Conservation (phyloP, 2,888 invertebrate species). For the Oligia fasciuncula region DNA sequence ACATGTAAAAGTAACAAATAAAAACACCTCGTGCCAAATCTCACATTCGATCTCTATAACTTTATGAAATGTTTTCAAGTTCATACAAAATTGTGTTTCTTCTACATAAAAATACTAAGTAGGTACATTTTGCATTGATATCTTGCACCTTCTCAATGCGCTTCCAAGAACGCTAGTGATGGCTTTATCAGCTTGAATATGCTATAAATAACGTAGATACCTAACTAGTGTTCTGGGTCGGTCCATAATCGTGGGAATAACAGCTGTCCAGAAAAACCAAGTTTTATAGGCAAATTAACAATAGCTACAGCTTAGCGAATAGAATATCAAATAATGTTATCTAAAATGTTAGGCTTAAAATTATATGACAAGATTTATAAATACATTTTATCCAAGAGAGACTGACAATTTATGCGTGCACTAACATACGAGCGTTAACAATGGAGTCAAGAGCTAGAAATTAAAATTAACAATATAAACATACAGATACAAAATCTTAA, state of each 20-base stretch:
- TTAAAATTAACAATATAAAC: constrained; percentile 56
- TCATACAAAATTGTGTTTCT: constrained; percentile 15
- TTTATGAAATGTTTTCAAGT: constrained; percentile 14
- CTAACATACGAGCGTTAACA: constrained; percentile 56
- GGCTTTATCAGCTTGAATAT: constrained; percentile 83
- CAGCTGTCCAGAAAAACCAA: constrained; percentile 57
- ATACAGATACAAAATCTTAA: constrained; percentile 49
- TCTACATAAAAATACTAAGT: constrained; percentile 31
- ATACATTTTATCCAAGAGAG: constrained; percentile 49
- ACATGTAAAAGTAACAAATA: constrained; percentile 74
- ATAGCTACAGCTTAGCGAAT: background rate
- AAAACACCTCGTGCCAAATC: constrained; percentile 21
- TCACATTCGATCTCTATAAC: background rate
- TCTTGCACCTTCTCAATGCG: constrained; percentile 74
- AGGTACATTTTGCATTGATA: constrained; percentile 51
- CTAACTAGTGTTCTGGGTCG: constrained; percentile 71
- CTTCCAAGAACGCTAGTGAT: constrained; percentile 66
- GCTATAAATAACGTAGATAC: constrained; percentile 83
- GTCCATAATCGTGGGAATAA: constrained; percentile 73
- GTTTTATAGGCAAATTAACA: constrained; percentile 21
- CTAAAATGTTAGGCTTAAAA: constrained; percentile 10
- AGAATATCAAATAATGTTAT: background rate
- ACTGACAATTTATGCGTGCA: constrained; percentile 45
- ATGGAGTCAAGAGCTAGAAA: constrained; percentile 59
- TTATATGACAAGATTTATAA: constrained; percentile 38